Base-by-base conservation (phyloP, 2,888 invertebrate species). In the Octonoba sinensis region DNA sequence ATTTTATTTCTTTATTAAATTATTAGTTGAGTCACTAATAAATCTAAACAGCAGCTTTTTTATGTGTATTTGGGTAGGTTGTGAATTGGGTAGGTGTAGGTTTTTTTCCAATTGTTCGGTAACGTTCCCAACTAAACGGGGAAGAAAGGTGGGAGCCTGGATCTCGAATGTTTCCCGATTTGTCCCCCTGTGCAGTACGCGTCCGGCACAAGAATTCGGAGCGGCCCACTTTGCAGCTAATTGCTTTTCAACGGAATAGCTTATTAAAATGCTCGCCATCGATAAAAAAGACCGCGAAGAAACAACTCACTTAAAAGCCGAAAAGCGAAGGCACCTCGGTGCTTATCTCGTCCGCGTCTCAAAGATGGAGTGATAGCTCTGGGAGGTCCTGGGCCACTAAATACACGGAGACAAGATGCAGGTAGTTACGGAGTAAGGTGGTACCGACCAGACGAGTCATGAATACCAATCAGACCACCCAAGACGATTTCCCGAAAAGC, bases 341-440 rank as follows among this genome's bases (percentile, higher is more conserved):
- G 74, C 64, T 57, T 65, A 59, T 70, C 27, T 74, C 56, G 65
- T 46, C 49, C 65, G 65, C 47, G 49, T 22, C 24, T 22, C 51
- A 46, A 75, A 75, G 78, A 78, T 78, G 78, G 78, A 78, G 78
- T 78, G 78, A 78, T 71, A 75, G 72, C 66, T 64, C 69, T 75
- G 75, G 82, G 82, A 82, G 82, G 82, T 82, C 82, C 51, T 57
- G 22, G 51, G 67, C 79, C 69, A 73, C 79, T 79, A 79, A 79
- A 79, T 79, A 79, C 79, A 79, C 73, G 79, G 79, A 73, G 79
- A 79, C 79, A 79, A 79, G 79, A 73, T 65, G 72, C 79, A 79
- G 79, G 79, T 79, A 78, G 79, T 79, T 79, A 69, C 62, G 56
- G 73, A 56, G 67, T 22, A 64, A 79, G 79, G 79, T 79, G 79